Evolutionary conservation across 2,113 vertebrate genomes (phyloP), one percentile per base, ranked within the genome.

Genomic region (Poecile atricapillus): DNA sequence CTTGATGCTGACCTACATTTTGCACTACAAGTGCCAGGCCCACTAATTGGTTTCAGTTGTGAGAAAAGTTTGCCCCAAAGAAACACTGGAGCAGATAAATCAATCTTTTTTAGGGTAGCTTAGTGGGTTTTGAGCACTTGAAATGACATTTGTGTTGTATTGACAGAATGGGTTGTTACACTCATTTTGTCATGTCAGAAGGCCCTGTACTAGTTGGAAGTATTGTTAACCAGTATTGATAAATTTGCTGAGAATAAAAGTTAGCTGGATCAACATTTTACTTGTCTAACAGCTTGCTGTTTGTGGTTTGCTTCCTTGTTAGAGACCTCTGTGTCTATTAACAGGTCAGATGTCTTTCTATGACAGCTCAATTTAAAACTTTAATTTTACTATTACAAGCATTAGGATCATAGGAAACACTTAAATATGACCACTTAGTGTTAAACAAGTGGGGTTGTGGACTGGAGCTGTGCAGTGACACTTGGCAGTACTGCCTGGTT

Each of bases 21-120:
- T 98, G 98, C 94, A 97, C 98, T 98, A 98, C 98, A 98, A 98
- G 98, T 98, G 98, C 98, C 98, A 98, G 97, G 94, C 97, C 97
- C 95, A 91, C 98, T 99, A 98, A 99, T 98, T 98, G 98, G 97
- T 98, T 99, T 99, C 98, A 98, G 98, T 98, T 98, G 96, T 98
- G 97, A 98, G 98, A 98, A 98, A 98, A 98, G 97, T 98, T 98
- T 98, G 98, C 98, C 97, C 97, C 97, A 97, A 98, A 98, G 98
- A 99, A 97, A 98, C 97, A 97, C 93, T 97, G 97, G 97, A 98
- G 98, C 97, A 98, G 98, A 98, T 98, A 98, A 99, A 98, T 98
- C 98, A 97, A 98, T 99, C 98, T 98, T 98, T 98, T 98, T 98
- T 98, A 98, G 97, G 97, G 97, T 96, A 97, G 97, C 98, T 98